These are phyloP conservation scores for Channa maculata DNA, from an alignment of 2,113 vertebrate species.

Conservation along the genomic window DNA sequence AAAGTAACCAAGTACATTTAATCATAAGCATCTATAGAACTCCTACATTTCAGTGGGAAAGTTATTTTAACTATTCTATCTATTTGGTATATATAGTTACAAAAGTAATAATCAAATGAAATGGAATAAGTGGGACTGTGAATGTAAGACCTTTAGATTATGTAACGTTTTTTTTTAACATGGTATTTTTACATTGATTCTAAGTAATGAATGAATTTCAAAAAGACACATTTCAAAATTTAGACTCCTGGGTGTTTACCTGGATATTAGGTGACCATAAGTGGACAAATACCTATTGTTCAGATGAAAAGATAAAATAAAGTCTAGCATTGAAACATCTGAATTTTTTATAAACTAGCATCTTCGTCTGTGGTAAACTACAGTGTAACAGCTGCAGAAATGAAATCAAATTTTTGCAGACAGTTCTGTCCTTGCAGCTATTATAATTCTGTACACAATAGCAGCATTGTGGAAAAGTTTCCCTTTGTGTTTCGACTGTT, in stretches of 20 bases:
- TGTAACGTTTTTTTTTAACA: no score
- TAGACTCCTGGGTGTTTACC: not conserved
- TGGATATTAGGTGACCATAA: not conserved
- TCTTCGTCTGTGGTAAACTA: constrained; percentile 30
- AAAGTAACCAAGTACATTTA: not conserved
- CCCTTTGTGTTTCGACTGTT: constrained; percentile 46
- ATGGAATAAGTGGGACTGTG: no score
- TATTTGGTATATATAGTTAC: no score
- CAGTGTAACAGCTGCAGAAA: constrained; percentile 23
- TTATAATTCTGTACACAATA: constrained; percentile 40
- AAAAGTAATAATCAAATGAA: not conserved
- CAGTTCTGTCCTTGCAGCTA: constrained; percentile 33
- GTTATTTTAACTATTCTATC: no score
- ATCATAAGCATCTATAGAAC: not conserved
- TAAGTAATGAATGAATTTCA: no score
- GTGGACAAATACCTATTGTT: not conserved
- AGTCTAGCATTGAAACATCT: not conserved
- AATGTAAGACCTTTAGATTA: no score
- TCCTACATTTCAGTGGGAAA: not conserved
- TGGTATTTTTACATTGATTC: no score
- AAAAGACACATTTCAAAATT: no score
- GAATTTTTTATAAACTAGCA: not conserved
- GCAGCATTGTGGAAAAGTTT: constrained; percentile 36
- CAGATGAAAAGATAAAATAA: constrained; percentile 1
- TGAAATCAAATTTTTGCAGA: constrained; percentile 26